phyloP scores from a whole-genome alignment of 2,888 invertebrate genomes.

The Exocentrus adspersus region DNA sequence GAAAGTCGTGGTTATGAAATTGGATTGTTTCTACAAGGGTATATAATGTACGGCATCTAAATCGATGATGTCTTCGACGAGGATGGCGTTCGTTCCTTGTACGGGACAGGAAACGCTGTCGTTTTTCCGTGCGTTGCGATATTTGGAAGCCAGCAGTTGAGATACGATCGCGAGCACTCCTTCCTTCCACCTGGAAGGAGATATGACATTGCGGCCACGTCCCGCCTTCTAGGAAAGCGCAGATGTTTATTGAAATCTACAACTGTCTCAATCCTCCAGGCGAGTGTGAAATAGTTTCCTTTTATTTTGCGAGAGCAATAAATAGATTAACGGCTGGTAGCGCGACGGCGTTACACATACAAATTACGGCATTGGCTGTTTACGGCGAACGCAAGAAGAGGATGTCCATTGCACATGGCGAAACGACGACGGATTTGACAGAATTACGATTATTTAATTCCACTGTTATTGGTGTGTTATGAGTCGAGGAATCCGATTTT shows the following conservation, averaged over 20 bases:
- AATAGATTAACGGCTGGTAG: conserved; percentile 57
- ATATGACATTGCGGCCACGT: conserved; percentile 47
- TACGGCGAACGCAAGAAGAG: conserved; percentile 51
- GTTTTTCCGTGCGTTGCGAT: conserved; percentile 34
- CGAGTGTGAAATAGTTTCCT: conserved; percentile 61
- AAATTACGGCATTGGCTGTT: conserved; percentile 59
- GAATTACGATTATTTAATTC: conserved; percentile 56
- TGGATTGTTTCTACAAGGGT: neutral
- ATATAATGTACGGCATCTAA: too few relatives aligned
- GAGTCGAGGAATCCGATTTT: conserved; percentile 45
- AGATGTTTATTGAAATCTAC: conserved; percentile 53
- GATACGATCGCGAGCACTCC: conserved; percentile 38
- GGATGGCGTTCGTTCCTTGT: too few relatives aligned
- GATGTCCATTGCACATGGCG: conserved; percentile 50
- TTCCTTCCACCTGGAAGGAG: conserved; percentile 13
- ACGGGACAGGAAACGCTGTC: neutral
- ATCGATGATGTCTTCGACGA: too few relatives aligned
- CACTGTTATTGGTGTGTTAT: conserved; percentile 46
- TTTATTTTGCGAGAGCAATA: conserved; percentile 56
- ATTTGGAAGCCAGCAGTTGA: conserved; percentile 45
- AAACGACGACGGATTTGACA: conserved; percentile 51
- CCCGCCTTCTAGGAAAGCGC: conserved; percentile 50
- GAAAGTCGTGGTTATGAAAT: conserved; percentile 3
- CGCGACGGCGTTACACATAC: conserved; percentile 58
- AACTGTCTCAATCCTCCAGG: conserved; percentile 59